phyloP scores from a whole-genome alignment of 2,113 vertebrate genomes.

The Noctilio leporinus region DNA sequence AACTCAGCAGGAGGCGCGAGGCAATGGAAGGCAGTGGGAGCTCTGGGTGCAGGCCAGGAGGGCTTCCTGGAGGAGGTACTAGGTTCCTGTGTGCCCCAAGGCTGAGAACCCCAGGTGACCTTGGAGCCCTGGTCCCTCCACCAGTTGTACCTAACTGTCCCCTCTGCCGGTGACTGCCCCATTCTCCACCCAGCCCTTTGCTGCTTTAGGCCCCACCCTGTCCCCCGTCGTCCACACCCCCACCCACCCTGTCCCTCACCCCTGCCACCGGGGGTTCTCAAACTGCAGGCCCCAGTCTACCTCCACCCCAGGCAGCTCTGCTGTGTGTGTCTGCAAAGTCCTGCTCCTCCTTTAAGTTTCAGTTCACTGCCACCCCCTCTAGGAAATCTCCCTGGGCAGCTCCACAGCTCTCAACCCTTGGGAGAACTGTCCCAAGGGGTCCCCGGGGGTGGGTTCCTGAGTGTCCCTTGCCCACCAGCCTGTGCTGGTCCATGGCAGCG shows the following conservation, averaged over 20 bases:
- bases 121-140: not conserved
- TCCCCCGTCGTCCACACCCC: not conserved
- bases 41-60: not conserved
- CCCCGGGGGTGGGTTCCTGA: no score
- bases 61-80: not conserved
- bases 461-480: not conserved
- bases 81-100: accelerated
- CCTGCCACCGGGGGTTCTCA: not conserved
- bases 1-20: accelerated
- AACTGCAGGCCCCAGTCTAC: no score
- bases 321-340: not conserved
- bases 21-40: accelerated
- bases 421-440: no score
- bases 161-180: not conserved
- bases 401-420: not conserved
- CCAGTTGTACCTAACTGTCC: accelerated
- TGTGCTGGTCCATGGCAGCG: not conserved
- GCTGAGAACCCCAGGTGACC: not conserved
- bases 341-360: no score
- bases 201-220: not conserved
- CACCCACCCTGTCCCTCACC: accelerated
- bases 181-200: not conserved
- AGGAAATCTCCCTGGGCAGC: not conserved
- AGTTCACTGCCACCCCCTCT: not conserved
- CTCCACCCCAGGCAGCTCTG: not conserved